phyloP scores from a whole-genome alignment of 1,140 invertebrate species.

The Amyelois transitella region DNA sequence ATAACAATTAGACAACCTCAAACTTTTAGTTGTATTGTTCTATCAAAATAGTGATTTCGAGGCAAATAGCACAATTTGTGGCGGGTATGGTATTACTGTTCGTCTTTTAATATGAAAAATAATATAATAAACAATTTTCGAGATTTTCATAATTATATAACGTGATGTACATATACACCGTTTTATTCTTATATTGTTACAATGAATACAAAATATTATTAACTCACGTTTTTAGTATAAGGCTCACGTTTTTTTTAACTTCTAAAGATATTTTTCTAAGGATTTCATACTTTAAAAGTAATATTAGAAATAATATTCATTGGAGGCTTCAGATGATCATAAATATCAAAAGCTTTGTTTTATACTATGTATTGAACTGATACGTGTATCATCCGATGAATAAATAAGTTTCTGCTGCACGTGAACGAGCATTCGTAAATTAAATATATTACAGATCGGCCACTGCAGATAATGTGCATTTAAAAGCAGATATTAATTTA shows the following conservation, averaged over 20 bases:
- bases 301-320: too few species aligned
- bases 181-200: too few species aligned
- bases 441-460: background rate
- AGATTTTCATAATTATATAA: too few species aligned
- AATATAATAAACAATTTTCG: too few species aligned
- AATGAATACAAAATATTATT: too few species aligned
- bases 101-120: too few species aligned
- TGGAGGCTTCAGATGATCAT: background rate
- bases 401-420: slow-evolving; percentile 32
- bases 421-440: slow-evolving; percentile 12
- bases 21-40: background rate
- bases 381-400: slow-evolving; percentile 29
- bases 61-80: background rate
- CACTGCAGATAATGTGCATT: background rate
- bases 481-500: background rate
- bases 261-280: too few species aligned
- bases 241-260: too few species aligned
- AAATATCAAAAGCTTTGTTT: background rate
- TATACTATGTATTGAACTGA: slow-evolving; percentile 5
- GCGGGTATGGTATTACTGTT: too few species aligned
- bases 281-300: too few species aligned
- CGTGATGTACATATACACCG: too few species aligned
- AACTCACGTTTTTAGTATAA: too few species aligned
- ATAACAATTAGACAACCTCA: background rate
- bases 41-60: background rate